Evolutionary conservation across 1,140 invertebrate species (phyloP).

Genomic region (Bombus difficillimus): DNA sequence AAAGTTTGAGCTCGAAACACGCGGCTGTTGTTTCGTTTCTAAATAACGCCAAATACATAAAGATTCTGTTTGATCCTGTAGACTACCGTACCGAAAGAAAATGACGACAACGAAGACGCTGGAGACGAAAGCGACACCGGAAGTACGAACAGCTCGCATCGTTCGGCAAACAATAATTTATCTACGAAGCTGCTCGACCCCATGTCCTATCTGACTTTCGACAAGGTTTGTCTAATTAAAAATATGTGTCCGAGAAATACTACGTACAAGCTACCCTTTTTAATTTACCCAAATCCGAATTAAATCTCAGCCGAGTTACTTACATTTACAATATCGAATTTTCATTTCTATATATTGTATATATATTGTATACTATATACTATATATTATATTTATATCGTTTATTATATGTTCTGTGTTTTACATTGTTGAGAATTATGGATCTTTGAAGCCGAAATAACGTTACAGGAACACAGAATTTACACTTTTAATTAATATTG

Average conservation of each 20-base stretch:
- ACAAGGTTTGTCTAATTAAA: slow-evolving; percentile 70
- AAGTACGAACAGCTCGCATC: slow-evolving; percentile 77
- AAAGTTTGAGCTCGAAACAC: background rate
- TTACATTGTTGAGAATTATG: too few relatives aligned
- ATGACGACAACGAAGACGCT: slow-evolving; percentile 75
- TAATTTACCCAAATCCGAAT: background rate
- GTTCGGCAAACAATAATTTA: slow-evolving; percentile 77
- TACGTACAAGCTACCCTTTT: background rate
- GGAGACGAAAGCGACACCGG: slow-evolving; percentile 77
- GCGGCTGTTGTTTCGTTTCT: background rate
- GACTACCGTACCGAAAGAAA: slow-evolving; percentile 68
- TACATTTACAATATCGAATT: background rate
- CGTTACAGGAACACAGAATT: too few relatives aligned
- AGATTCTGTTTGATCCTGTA: slow-evolving; percentile 38
- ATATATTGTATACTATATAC: too few relatives aligned
- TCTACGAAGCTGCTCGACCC: slow-evolving; percentile 72
- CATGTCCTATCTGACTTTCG: slow-evolving; percentile 76
- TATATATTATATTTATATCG: too few relatives aligned
- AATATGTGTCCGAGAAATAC: too few relatives aligned
- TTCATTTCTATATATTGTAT: too few relatives aligned
- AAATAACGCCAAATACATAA: background rate
- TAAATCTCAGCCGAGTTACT: too few relatives aligned
- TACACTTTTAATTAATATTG: too few relatives aligned
- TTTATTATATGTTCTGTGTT: background rate
- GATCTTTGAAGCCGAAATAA: too few relatives aligned